Base-by-base conservation (phyloP, 1,140 invertebrate genomes). In the Ladona fulva region DNA sequence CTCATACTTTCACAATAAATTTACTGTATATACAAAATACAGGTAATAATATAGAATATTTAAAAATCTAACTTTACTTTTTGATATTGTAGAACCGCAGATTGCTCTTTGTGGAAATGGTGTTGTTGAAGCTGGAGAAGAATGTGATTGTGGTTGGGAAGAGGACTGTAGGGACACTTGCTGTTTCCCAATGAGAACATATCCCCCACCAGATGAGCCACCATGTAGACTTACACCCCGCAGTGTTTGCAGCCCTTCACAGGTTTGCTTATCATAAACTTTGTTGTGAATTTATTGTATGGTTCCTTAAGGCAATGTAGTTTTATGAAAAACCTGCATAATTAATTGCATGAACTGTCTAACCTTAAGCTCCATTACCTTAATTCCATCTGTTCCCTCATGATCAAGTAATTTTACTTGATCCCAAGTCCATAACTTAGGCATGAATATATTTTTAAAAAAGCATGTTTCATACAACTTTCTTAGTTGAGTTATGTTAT, bases 101-200 rank as follows among this genome's bases (percentile, higher is more conserved):
- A 89, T 89, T 52, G 93, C 95, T 1, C 92, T 97, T 82, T 99
- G 98, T 87, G 97, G 98, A 12, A 99, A 99, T 85, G 95, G 96
- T 24, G 96, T 99, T 5, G 95, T 97, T 6, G 97, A 99, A 84
- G 91, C 92, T 24, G 96, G 93, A 6, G 97, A 99, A 86, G 92
- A 99, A 83, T 99, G 97, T 85, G 98, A 99, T 86, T 99, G 97
- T 86, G 98, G 98, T 25, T 99, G 97, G 94, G 95, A 96, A 82
- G 93, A 95, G 82, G 94, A 96, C 83, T 99, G 97, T 85, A 91
- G 93, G 77, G 95, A 98, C 82, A 89, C 90, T 22, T 99, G 98
- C 83, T 99, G 98, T 84, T 93, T 93, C 82, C 96, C 97, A 24
- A 95, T 96, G 88, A 89, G 93, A 66, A 89, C 91, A 74, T 91